Evolutionary conservation across 2,797 vertebrate species (phyloP).

Genomic region (Pseudochirops corinnae): DNA sequence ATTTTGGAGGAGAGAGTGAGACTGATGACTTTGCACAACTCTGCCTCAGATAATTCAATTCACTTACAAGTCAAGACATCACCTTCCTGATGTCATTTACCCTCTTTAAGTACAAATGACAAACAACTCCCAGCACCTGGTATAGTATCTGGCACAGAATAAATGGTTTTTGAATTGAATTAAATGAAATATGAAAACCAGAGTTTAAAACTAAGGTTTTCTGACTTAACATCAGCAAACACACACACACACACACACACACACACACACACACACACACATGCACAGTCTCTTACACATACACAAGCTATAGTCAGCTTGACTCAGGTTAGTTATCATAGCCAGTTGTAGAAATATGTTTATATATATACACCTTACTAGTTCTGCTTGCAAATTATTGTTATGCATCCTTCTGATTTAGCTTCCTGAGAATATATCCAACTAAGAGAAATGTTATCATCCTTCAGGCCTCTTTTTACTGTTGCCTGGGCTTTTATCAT

Average conservation of each 20-base stretch:
- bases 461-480: not conserved
- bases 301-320: not conserved
- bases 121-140: not conserved
- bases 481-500: not conserved
- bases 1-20: too few relatives aligned
- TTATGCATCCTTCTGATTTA: not conserved
- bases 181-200: not conserved
- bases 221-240: not conserved
- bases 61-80: not conserved
- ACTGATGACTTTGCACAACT: not conserved
- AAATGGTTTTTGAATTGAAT: not conserved
- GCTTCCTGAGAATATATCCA: not conserved
- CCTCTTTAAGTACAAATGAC: not conserved
- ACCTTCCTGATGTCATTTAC: not conserved
- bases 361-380: not conserved
- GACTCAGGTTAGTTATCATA: not conserved
- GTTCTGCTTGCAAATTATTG: not conserved
- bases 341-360: not conserved
- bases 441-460: not conserved
- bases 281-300: not conserved
- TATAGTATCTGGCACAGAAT: not conserved
- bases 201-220: not conserved
- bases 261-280: not conserved
- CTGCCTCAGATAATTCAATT: not conserved
- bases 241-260: not conserved